Evolutionary conservation across 2,888 invertebrate genomes (phyloP), one percentile per base, ranked within the genome.

Genomic region (Minunthozetes semirufus): DNA sequence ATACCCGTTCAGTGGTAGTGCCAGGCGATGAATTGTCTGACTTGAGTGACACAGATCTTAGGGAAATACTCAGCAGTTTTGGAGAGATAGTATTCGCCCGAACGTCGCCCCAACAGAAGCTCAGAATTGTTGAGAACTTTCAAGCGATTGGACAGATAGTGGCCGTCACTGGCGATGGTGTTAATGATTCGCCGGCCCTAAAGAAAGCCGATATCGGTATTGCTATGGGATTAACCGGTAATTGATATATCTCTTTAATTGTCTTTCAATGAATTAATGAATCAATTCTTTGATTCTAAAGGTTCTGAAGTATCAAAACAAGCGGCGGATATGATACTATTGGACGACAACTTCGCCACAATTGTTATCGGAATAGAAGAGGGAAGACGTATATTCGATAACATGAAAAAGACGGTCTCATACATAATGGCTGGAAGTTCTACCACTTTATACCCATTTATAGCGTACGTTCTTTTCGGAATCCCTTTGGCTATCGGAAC

Each of bases 301-400:
- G 73, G 79, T 25, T 78, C 78, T 59, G 79, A 79, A 56, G 79
- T 79, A 8, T 84, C 77, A 46, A 85, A 84, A 80, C 84, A 84
- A 77, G 84, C 83, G 17, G 84, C 84, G 73, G 84, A 84, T 80
- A 84, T 84, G 84, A 84, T 84, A 78, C 80, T 84, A 77, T 77
- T 84, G 73, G 84, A 84, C 77, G 84, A 84, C 79, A 84, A 84
- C 80, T 84, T 84, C 79, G 83, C 84, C 71, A 84, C 84, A 76
- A 84, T 84, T 78, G 84, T 84, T n/a, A 82, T 82, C 56, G 84
- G 83, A 76, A 82, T 84, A 29, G 84, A 84, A 79, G 84, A 84
- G 80, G 84, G 82, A 19, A 46, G 77, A 13, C 19, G 71, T 19
- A 77, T 77, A 53, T 77, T 77, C 25, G 77, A 77, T 48, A 77